Conservation (phyloP, 2,113 vertebrate species). For the Collichthys lucidus region DNA sequence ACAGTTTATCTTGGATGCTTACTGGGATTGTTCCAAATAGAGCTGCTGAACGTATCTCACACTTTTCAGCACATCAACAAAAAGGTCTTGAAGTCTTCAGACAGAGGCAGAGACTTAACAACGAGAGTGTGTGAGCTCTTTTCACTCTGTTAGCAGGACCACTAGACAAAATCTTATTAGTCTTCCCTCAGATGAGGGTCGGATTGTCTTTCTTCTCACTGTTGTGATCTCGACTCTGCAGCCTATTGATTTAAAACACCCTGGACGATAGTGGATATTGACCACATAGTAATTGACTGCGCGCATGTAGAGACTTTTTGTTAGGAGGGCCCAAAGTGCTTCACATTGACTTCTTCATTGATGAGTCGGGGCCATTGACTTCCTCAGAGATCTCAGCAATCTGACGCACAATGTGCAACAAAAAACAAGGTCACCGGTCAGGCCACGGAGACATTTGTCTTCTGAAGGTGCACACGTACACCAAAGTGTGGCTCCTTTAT, state of each 20-base stretch:
- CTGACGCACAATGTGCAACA: conserved; percentile 18
- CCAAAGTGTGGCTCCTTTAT: conserved; percentile 5
- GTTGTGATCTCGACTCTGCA: conserved; percentile 22
- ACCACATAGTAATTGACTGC: conserved; percentile 52
- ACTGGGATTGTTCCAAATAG: background rate
- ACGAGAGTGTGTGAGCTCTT: background rate
- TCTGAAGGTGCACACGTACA: background rate
- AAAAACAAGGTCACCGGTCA: conserved; percentile 40
- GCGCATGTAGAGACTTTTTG: conserved; percentile 48
- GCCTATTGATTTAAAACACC: conserved; percentile 38
- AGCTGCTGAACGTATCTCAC: background rate
- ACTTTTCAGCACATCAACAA: no score
- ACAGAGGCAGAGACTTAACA: background rate
- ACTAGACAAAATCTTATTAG: conserved; percentile 21
- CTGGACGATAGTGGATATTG: conserved; percentile 48
- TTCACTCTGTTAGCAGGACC: conserved; percentile 1
- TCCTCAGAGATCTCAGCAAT: conserved; percentile 32
- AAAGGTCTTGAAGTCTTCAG: background rate
- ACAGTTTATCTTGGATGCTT: no score
- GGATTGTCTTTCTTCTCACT: conserved; percentile 36
- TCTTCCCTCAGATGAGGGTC: conserved; percentile 11
- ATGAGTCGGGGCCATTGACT: conserved; percentile 46
- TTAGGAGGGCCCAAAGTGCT: conserved; percentile 52
- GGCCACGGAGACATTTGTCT: conserved; percentile 1
- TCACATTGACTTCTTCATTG: conserved; percentile 60